phyloP scores from a whole-genome alignment of 2,888 invertebrate species.

The Empis livida region DNA sequence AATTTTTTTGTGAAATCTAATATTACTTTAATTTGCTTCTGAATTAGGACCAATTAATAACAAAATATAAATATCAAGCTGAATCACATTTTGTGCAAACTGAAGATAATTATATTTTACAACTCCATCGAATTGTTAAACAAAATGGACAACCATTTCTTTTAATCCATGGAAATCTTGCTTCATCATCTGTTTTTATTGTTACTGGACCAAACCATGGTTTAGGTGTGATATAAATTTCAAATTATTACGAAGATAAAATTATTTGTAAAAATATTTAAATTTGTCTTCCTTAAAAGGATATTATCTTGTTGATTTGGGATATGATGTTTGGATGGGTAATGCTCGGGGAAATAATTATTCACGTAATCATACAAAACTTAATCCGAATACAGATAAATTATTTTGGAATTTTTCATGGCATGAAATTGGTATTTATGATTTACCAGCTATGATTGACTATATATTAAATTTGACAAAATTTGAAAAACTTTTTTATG shows the following conservation, averaged over 20 bases:
- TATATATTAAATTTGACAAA: conserved; percentile 40
- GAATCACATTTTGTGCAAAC: conserved; percentile 52
- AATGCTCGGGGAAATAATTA: conserved; percentile 53
- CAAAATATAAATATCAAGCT: conserved; percentile 46
- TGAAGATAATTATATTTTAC: conserved; percentile 60
- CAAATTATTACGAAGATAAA: no score
- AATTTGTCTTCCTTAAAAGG: no score
- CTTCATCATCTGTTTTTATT: conserved; percentile 60
- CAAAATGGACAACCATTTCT: conserved; percentile 41
- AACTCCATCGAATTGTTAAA: conserved; percentile 53
- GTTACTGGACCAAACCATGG: conserved; percentile 51
- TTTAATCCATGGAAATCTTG: conserved; percentile 55
- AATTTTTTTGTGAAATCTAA: background rate
- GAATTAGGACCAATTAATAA: conserved; percentile 20
- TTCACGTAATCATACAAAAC: conserved; percentile 37
- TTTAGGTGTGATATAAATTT: conserved; percentile 41
- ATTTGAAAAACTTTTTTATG: conserved; percentile 40
- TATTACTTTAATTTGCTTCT: background rate
- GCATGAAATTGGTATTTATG: conserved; percentile 55
- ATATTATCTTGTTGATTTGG: conserved; percentile 38
- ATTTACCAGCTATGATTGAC: conserved; percentile 53
- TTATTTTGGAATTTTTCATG: conserved; percentile 50
- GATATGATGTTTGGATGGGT: conserved; percentile 48
- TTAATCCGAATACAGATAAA: conserved; percentile 37
- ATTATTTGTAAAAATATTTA: no score